These are phyloP conservation scores for Cryptus armator DNA, from an alignment of 2,888 invertebrate species.

Conservation along the genomic window DNA sequence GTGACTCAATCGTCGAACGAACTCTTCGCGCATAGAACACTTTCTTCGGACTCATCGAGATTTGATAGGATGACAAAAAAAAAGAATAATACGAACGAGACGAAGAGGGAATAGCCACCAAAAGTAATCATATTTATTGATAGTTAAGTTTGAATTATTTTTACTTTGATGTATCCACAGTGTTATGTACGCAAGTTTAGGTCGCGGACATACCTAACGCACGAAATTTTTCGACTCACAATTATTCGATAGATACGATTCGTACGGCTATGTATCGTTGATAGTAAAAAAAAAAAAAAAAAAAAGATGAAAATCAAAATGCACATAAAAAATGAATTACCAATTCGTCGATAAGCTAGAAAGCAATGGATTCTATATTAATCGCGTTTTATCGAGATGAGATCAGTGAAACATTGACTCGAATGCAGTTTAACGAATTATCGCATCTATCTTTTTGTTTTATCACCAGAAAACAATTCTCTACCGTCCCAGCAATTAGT, in stretches of 20 bases:
- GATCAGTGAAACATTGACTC: constrained; percentile 1
- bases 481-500: constrained; percentile 46
- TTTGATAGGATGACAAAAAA: background rate
- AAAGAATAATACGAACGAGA: constrained; percentile 9
- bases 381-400: constrained; percentile 40
- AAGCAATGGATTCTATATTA: constrained; percentile 48
- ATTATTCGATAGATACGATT: constrained; percentile 46
- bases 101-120: constrained; percentile 67
- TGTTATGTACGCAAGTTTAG: constrained; percentile 67
- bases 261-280: constrained; percentile 44
- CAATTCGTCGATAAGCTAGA: constrained; percentile 41
- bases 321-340: constrained; percentile 40
- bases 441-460: constrained; percentile 28
- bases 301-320: constrained; percentile 50
- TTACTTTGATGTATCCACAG: constrained; percentile 66
- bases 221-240: constrained; percentile 35
- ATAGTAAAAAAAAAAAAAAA: constrained; percentile 32
- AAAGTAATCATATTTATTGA: constrained; percentile 74
- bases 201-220: constrained; percentile 49
- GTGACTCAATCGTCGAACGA: constrained; percentile 45
- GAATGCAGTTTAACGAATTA: constrained; percentile 45
- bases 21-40: constrained; percentile 29
- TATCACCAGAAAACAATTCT: constrained; percentile 38
- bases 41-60: constrained; percentile 13
- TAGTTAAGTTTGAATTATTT: constrained; percentile 77